Evolutionary conservation across 2,113 vertebrate species (phyloP).

Genomic region (Pavo muticus): DNA sequence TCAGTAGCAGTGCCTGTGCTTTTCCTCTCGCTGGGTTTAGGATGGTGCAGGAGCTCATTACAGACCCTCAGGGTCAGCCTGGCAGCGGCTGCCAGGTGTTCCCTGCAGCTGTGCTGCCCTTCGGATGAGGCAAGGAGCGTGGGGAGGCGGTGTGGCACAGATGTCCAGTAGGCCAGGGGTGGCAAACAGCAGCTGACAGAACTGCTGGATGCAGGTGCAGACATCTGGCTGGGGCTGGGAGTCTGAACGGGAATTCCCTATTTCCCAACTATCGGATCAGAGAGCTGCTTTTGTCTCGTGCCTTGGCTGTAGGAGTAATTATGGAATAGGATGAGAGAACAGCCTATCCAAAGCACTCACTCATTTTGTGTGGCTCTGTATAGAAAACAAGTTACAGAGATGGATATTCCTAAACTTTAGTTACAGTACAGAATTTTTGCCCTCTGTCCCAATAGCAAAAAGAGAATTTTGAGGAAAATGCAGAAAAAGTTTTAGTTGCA

Average conservation of each 20-base stretch:
- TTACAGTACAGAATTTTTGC: neutral
- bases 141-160: neutral
- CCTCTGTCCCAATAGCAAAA: neutral
- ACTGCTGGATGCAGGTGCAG: neutral
- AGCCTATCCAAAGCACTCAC: neutral
- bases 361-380: neutral
- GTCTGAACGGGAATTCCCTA: neutral
- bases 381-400: neutral
- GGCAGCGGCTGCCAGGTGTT: neutral
- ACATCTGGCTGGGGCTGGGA: neutral
- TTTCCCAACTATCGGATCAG: neutral
- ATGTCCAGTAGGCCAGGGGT: neutral
- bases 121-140: neutral
- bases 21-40: neutral
- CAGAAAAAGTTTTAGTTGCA: constrained; percentile 23
- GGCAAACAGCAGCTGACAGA: neutral
- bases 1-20: neutral
- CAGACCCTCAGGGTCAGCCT: neutral
- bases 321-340: neutral
- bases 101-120: neutral
- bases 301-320: neutral
- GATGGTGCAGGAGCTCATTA: neutral
- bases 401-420: neutral
- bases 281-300: neutral
- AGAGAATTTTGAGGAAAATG: constrained; percentile 5